phyloP scores from a whole-genome alignment of 2,888 invertebrate genomes.

The Pseudococcus viburni region DNA sequence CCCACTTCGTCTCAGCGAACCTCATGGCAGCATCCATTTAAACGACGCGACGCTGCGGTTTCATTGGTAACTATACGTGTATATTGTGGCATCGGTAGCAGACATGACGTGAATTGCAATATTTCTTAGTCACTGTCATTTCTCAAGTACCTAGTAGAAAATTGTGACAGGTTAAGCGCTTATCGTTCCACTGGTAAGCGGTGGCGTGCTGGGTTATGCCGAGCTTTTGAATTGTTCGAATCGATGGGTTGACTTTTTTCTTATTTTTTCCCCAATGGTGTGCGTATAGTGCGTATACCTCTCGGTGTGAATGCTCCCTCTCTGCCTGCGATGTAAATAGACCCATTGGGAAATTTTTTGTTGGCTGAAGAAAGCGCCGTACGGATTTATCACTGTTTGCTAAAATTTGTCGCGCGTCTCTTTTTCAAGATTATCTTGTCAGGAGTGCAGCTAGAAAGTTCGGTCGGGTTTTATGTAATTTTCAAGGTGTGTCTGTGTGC shows the following conservation, averaged over 20 bases:
- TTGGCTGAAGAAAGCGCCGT: not conserved
- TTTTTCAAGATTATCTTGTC: slow-evolving; percentile 16
- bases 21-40: not conserved
- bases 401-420: slow-evolving; percentile 4
- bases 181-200: slow-evolving; percentile 11
- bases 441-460: not conserved
- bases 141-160: slow-evolving; percentile 42
- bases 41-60: not conserved
- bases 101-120: slow-evolving; percentile 45
- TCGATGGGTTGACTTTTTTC: slow-evolving; percentile 48
- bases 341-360: slow-evolving; percentile 16
- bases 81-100: slow-evolving; percentile 36
- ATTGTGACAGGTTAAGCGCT: slow-evolving; percentile 54
- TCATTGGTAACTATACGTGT: slow-evolving; percentile 17
- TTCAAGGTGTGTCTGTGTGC: not conserved
- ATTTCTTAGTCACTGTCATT: slow-evolving; percentile 54
- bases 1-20: not conserved
- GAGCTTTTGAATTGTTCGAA: slow-evolving; percentile 16
- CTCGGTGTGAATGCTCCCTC: not conserved
- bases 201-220: slow-evolving; percentile 12
- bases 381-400: not conserved
- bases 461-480: not conserved
- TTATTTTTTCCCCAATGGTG: not conserved
- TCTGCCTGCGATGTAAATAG: not conserved
- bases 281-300: not conserved